A percentile compares a stretch with the other conserved stretches of the same genome.
These are phyloP conservation scores for Trachops cirrhosus DNA, from an alignment of 2,797 vertebrate genomes.

Conservation along the genomic window DNA sequence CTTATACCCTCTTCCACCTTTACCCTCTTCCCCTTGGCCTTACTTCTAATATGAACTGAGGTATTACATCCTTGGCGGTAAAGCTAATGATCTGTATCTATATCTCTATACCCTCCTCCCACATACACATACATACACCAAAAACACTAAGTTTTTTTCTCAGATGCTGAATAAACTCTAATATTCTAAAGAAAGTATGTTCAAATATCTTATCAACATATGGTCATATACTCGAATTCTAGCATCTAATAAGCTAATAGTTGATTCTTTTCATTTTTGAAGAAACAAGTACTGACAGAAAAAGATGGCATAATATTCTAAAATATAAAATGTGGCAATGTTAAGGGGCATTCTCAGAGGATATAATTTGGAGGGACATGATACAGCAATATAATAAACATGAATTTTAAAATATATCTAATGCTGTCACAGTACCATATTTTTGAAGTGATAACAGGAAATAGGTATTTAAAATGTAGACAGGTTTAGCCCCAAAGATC, in stretches of 20 bases:
- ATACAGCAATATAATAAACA: background rate
- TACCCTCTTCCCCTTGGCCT: background rate
- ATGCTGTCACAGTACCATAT: background rate
- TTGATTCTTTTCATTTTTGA: conserved; percentile 35
- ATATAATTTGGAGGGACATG: background rate
- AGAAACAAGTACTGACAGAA: background rate
- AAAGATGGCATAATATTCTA: conserved; percentile 7
- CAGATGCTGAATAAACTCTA: conserved; percentile 29
- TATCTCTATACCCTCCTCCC: background rate
- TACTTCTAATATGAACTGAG: background rate
- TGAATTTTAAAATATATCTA: background rate
- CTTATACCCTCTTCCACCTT: background rate
- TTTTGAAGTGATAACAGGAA: background rate
- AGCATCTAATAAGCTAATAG: conserved; percentile 12
- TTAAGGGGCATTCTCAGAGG: background rate
- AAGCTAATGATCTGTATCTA: background rate
- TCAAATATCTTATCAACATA: background rate
- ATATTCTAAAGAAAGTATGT: background rate
- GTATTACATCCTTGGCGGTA: background rate
- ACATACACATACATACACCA: background rate
- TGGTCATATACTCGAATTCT: background rate
- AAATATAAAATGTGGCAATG: conserved; percentile 16
- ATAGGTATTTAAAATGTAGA: background rate
- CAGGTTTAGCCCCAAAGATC: background rate
- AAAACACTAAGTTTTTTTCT: conserved; percentile 19